phyloP scores from a whole-genome alignment of 2,113 vertebrate species.

The Casuarius casuarius region DNA sequence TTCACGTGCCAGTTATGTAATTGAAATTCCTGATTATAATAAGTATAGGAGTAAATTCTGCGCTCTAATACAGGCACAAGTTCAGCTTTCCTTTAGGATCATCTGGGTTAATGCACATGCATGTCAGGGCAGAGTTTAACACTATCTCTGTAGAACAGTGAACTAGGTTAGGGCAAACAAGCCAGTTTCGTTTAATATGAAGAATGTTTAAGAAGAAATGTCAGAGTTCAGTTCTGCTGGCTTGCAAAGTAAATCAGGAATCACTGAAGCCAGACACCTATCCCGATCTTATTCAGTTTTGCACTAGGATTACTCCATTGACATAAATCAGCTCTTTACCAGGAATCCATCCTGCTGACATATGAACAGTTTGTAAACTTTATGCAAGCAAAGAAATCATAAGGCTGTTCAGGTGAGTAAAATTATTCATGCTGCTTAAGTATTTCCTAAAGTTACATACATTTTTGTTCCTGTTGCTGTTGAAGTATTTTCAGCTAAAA shows the following conservation, averaged over 20 bases:
- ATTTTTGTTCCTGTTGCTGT: background rate
- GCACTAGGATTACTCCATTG: background rate
- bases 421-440: background rate
- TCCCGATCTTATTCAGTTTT: constrained; percentile 3
- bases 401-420: constrained; percentile 30
- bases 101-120: constrained; percentile 16
- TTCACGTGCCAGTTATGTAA: background rate
- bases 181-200: background rate
- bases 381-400: background rate
- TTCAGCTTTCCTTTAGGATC: constrained; percentile 8
- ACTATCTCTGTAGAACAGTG: background rate
- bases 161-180: background rate
- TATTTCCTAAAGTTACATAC: background rate
- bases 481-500: background rate
- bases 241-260: constrained; percentile 32
- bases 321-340: constrained; percentile 46
- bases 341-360: background rate
- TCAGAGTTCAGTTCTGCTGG: constrained; percentile 30
- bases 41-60: background rate
- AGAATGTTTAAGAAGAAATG: constrained; percentile 29
- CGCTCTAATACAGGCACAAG: background rate
- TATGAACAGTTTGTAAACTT: constrained; percentile 24
- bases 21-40: background rate
- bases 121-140: constrained; percentile 22
- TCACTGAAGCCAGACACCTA: constrained; percentile 11